Conservation (phyloP, 2,113 vertebrate genomes). For the Zootoca vivipara region DNA sequence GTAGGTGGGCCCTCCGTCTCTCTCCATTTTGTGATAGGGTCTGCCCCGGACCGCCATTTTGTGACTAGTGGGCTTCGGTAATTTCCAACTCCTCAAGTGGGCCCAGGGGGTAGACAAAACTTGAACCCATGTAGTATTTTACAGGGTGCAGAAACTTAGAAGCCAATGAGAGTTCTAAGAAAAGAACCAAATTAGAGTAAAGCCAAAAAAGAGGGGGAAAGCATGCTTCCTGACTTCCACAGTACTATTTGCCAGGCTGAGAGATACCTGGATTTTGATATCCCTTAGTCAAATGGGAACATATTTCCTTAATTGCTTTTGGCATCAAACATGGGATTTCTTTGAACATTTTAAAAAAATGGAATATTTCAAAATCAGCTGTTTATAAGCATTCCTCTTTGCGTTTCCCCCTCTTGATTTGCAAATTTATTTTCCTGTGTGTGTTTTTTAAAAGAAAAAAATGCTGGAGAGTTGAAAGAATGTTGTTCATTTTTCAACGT, state of each 20-base stretch:
- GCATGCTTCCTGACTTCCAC: neutral
- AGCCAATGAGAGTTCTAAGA: neutral
- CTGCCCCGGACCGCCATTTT: no score
- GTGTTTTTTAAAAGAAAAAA: neutral
- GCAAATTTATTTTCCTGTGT: constrained; percentile 14
- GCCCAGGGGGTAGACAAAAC: no score
- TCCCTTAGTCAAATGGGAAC: neutral
- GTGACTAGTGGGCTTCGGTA: no score
- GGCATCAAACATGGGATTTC: neutral
- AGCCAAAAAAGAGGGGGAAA: no score
- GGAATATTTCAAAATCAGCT: constrained; percentile 6
- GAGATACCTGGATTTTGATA: neutral
- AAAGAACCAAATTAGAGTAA: neutral
- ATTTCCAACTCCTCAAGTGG: no score
- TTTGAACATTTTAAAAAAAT: neutral
- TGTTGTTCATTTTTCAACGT: constrained; percentile 10
- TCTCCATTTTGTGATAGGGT: no score
- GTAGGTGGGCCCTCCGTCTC: no score
- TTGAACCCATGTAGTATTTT: neutral
- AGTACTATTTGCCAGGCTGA: neutral
- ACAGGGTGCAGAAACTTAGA: neutral
- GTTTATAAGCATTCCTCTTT: constrained; percentile 4
- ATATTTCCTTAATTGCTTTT: neutral
- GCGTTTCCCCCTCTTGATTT: neutral
- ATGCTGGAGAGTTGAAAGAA: neutral